phyloP scores from a whole-genome alignment of 2,888 invertebrate genomes.

The Uloborus plumipes region DNA sequence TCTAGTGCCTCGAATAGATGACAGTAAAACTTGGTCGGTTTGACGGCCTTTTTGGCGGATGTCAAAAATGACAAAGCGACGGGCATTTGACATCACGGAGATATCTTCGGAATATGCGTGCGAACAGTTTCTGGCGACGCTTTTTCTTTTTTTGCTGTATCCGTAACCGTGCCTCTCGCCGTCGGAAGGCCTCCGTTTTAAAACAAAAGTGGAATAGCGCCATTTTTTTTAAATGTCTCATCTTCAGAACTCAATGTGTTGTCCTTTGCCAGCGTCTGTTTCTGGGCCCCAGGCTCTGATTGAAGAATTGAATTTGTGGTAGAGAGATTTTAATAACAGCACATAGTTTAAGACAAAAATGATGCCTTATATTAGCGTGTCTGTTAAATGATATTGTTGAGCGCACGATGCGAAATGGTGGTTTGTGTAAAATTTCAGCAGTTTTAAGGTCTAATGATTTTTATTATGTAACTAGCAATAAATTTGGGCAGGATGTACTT shows the following conservation, averaged over 20 bases:
- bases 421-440: constrained; percentile 28
- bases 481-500: too few relatives aligned
- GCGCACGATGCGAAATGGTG: constrained; percentile 19
- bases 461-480: background rate
- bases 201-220: constrained; percentile 12
- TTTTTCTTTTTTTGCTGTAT: too few relatives aligned
- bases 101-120: too few relatives aligned
- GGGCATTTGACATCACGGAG: too few relatives aligned
- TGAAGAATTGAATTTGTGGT: constrained; percentile 18
- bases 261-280: constrained; percentile 42
- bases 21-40: too few relatives aligned
- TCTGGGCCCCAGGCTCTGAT: constrained; percentile 32
- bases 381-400: constrained; percentile 39
- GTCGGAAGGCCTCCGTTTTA: too few relatives aligned
- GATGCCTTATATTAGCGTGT: constrained; percentile 42
- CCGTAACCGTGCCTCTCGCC: too few relatives aligned
- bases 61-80: too few relatives aligned
- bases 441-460: constrained; percentile 28
- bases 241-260: constrained; percentile 12
- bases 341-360: constrained; percentile 48
- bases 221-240: constrained; percentile 48
- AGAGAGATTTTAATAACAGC: constrained; percentile 58
- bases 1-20: too few relatives aligned
- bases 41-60: too few relatives aligned
- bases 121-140: too few relatives aligned